Evolutionary conservation across 2,797 vertebrate species (phyloP).

Genomic region (Vespertilio murinus): DNA sequence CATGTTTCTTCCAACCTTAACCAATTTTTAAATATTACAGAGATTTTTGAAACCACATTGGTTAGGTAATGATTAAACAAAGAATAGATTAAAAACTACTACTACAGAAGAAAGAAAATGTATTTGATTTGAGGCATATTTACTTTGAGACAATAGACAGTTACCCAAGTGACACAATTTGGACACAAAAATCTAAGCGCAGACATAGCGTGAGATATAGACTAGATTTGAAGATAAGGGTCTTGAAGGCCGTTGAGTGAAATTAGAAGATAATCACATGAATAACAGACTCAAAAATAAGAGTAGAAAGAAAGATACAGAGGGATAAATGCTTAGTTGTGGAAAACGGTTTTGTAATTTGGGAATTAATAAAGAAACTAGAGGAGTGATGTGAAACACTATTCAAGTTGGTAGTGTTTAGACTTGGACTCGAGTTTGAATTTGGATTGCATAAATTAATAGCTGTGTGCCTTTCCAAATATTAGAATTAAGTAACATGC

Average conservation of each 20-base stretch:
- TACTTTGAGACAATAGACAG: not conserved
- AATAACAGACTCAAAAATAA: not conserved
- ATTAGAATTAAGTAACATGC: not conserved
- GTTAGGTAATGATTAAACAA: not conserved
- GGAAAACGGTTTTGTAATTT: not conserved
- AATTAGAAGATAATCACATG: not conserved
- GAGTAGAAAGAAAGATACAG: not conserved
- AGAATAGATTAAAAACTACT: not conserved
- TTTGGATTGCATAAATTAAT: not conserved
- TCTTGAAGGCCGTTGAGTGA: not conserved
- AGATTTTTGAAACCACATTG: not conserved
- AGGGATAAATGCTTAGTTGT: not conserved
- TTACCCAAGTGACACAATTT: not conserved
- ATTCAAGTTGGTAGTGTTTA: not conserved
- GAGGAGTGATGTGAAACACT: not conserved
- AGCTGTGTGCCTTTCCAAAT: not conserved
- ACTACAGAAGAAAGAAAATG: not conserved
- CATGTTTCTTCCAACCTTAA: not conserved
- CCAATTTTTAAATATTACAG: not conserved
- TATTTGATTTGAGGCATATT: not conserved
- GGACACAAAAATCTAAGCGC: not conserved
- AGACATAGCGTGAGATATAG: not conserved
- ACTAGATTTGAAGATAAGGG: not conserved
- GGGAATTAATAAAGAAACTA: not conserved
- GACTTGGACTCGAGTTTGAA: not conserved